Base-by-base conservation (phyloP, 2,113 vertebrate species). In the Pycnonotus jocosus region DNA sequence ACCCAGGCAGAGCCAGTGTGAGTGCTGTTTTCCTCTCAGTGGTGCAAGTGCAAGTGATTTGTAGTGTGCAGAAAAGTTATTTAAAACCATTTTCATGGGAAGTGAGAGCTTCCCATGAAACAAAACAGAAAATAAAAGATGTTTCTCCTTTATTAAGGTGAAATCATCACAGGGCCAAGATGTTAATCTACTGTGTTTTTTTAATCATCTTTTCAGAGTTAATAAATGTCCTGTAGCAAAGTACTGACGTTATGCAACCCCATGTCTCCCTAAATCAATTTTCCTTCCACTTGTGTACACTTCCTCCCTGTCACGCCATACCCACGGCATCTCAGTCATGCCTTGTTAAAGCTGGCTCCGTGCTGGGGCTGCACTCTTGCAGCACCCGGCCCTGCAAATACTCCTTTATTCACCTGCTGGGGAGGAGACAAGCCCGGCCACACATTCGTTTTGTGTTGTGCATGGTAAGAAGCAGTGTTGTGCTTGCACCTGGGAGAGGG, bases 191-290 rank as follows among this genome's bases (percentile, higher is more conserved):
- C 11, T 4, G 3, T 7, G 10, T 16, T 81, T 77, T 73, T 44
- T 13, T 3, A 25, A 54, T 54, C 11, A 25, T 48, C 72, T 68
- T 73, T 90, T 88, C 54, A 56, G 47, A 81, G 60, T 74, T 91
- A 93, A 90, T 86, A 33, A 83, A 35, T 58, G 51, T 44, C 60
- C 48, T 25, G 24, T 8, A 42, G 68, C 83, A 92, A 71, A 81
- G 38, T 4, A 20, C 38, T 70, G 76, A 58, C 10, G 47, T 95
- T 96, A 83, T 33, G 86, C 92, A 96, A 93, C 47, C 70, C 40
- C 4, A 0, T 51, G 80, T 78, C 76, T 84, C 72, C 61, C 83
- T 84, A 60, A 88, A 93, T 94, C 77, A 86, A 84, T 93, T 93
- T 88, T 56, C 66, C 50, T 93, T 86, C 80, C 80, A 35, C 88